Evolutionary conservation across 2,113 vertebrate species (phyloP), one percentile per base, ranked within the genome.

Genomic region (Aegypius monachus): DNA sequence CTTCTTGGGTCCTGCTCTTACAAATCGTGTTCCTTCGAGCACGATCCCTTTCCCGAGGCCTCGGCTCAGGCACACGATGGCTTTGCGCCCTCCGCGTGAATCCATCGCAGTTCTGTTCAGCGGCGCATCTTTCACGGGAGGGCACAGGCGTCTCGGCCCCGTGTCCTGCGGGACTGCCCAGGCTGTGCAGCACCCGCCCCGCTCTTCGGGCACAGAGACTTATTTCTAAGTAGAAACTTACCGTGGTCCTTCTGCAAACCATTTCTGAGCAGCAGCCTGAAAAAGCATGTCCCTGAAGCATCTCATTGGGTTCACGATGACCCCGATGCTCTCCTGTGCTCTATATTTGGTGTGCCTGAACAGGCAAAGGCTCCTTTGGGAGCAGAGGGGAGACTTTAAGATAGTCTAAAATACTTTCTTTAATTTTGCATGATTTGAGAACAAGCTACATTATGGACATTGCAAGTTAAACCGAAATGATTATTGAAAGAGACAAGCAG

Each of bases 131-230:
- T 31, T 34, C 4, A 3, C 4, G 2, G 47, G 27, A 9, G 25
- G 15, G 3, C 1, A 2, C 0, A 3, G 36, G 22, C 3, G 1
- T 9, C 67, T 53, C 20, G 0, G 11, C 58, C 1, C 14, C 7
- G 0, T 25, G 50, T 52, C 62, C 78, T 45, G 2, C 1, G 18
- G 75, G 29, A 16, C 5, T 1, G 5, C 13, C 61, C 3, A 1
- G 22, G 45, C 73, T 29, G 31, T 4, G 81, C 19, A 1, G 40
- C 47, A 15, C 72, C 42, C 3, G 4, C 26, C 53, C 34, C 3
- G 0, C 58, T 21, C 59, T 16, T 6, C 0, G 11, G 72, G 27
- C 38, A 15, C 38, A 27, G 55, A 40, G 68, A 38, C 55, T 21
- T 7, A 2, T 10, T 32, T n/a, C 67, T 2, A 25, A 63, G 40